These are phyloP conservation scores for Nomada fabriciana DNA, from an alignment of 2,888 invertebrate genomes.

Conservation along the genomic window DNA sequence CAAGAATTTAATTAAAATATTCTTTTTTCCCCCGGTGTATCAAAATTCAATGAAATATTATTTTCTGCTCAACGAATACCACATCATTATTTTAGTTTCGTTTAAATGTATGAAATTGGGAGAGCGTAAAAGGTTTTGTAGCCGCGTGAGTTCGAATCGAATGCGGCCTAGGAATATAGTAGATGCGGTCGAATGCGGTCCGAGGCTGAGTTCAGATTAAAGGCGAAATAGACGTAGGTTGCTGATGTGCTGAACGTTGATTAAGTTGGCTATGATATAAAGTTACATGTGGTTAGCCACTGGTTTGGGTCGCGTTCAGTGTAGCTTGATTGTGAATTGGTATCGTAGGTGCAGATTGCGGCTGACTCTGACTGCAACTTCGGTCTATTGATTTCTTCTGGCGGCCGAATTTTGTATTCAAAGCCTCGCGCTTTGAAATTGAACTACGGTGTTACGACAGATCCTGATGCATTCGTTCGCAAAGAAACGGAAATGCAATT, in stretches of 20 bases:
- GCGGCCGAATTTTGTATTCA: constrained; percentile 49
- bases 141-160: constrained; percentile 19
- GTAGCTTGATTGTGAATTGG: constrained; percentile 55
- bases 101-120: background rate
- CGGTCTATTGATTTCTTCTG: constrained; percentile 58
- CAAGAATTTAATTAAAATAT: no score
- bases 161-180: constrained; percentile 34
- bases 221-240: constrained; percentile 41
- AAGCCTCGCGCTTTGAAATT: constrained; percentile 51
- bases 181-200: constrained; percentile 50
- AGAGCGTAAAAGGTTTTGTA: constrained; percentile 5
- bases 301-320: constrained; percentile 18
- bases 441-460: constrained; percentile 39
- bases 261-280: constrained; percentile 62
- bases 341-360: constrained; percentile 61
- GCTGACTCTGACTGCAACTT: constrained; percentile 43
- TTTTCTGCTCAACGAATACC: no score
- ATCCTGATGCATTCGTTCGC: constrained; percentile 31
- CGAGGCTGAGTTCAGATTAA: constrained; percentile 48
- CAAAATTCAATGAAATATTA: background rate
- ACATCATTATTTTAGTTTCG: background rate
- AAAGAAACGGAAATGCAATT: constrained; percentile 39
- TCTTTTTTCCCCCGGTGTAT: no score
- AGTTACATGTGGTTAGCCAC: constrained; percentile 56
- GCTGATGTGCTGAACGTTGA: constrained; percentile 60